Evolutionary conservation across 2,113 vertebrate genomes (phyloP).

Genomic region (Peromyscus leucopus): DNA sequence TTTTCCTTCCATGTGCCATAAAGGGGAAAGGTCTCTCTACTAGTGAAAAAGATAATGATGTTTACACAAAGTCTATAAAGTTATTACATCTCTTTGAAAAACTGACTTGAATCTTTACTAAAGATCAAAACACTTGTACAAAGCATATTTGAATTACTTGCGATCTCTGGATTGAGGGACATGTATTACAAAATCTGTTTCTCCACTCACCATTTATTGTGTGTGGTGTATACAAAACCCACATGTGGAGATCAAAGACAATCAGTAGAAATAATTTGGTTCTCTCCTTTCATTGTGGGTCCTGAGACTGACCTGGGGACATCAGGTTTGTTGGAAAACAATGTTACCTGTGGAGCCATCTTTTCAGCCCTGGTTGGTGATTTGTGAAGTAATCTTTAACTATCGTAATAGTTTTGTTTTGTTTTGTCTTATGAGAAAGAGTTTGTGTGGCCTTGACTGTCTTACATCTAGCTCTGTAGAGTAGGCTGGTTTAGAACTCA

Average conservation of each 20-base stretch:
- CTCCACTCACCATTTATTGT: not conserved
- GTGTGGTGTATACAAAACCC: not conserved
- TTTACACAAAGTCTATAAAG: constrained; percentile 57
- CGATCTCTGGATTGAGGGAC: not conserved
- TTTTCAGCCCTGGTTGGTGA: not conserved
- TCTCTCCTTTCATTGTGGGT: not conserved
- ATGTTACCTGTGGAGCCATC: not conserved
- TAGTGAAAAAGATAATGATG: constrained; percentile 62
- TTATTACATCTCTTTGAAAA: constrained; percentile 55
- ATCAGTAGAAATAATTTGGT: not conserved
- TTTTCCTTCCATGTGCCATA: constrained; percentile 45
- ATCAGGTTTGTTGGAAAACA: not conserved
- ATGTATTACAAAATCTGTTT: not conserved
- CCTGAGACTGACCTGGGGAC: not conserved
- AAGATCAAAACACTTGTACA: constrained; percentile 59
- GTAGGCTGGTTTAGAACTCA: too few species aligned
- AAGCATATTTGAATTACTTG: constrained; percentile 31
- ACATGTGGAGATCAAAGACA: not conserved
- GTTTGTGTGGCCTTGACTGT: not conserved
- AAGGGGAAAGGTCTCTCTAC: constrained; percentile 28
- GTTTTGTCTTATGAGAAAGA: not conserved
- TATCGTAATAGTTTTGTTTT: not conserved
- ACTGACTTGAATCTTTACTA: constrained; percentile 38
- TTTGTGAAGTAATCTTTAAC: not conserved
- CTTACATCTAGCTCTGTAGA: not conserved